Conservation (phyloP, 2,888 invertebrate genomes). For the Megamerina dolium region DNA sequence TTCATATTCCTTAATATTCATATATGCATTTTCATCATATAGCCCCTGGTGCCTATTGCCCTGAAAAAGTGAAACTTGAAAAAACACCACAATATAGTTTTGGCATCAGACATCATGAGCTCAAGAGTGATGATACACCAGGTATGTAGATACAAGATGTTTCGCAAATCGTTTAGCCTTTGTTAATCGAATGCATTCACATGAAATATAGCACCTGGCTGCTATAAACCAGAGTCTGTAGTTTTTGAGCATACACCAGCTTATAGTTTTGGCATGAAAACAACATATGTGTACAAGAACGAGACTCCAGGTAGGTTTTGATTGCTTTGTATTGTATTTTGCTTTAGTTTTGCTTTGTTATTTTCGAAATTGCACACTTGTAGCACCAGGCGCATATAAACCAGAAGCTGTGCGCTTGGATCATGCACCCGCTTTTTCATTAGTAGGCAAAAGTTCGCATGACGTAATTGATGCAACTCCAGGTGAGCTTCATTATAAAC, state of each 20-base stretch:
- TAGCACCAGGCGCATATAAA: conserved; percentile 53
- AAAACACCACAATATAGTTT: conserved; percentile 41
- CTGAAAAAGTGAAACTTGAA: conserved; percentile 55
- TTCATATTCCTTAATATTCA: too few species aligned
- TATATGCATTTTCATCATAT: too few species aligned
- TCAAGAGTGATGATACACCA: conserved; percentile 38
- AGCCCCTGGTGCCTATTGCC: conserved; percentile 49
- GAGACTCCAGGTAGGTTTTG: conserved; percentile 50
- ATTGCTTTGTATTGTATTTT: neutral
- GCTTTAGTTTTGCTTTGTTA: neutral
- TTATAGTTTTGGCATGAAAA: conserved; percentile 69
- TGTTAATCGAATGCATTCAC: conserved; percentile 2
- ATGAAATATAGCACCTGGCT: conserved; percentile 48
- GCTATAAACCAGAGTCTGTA: conserved; percentile 55
- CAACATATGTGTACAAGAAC: conserved; percentile 55
- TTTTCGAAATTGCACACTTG: neutral
- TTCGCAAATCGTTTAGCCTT: neutral
- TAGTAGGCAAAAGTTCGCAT: conserved; percentile 42
- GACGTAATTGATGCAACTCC: conserved; percentile 48
- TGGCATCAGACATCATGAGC: conserved; percentile 52
- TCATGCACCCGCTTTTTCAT: conserved; percentile 54
- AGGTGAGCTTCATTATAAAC: conserved; percentile 23
- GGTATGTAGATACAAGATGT: conserved; percentile 25
- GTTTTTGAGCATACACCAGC: conserved; percentile 56
- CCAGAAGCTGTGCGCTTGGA: conserved; percentile 54